Percentiles rank a stretch among this genome's conserved stretches.
Conservation (phyloP, 2,888 invertebrate genomes). For the Mystacides longicornis region DNA sequence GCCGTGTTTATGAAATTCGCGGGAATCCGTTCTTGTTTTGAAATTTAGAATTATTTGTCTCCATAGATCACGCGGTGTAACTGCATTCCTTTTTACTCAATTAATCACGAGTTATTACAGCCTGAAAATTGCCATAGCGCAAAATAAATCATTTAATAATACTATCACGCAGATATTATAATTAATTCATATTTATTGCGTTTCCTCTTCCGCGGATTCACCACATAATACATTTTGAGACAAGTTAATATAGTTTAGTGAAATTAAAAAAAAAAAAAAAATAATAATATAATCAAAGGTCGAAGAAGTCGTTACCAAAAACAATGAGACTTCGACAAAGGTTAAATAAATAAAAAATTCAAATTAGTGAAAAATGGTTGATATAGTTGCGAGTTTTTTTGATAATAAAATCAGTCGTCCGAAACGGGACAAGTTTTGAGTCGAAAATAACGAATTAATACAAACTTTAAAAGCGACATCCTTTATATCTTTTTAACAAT, state of each 20-base stretch:
- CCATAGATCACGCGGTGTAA: not conserved
- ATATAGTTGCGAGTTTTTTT: not conserved
- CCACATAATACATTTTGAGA: no score
- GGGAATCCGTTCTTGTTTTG: not conserved
- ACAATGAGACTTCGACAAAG: not conserved
- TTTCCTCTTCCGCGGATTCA: not conserved
- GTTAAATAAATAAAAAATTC: not conserved
- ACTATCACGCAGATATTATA: not conserved
- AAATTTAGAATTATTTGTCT: constrained; percentile 1
- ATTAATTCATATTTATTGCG: not conserved
- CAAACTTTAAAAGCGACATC: not conserved
- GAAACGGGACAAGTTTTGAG: not conserved
- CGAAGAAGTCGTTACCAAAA: not conserved
- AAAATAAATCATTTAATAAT: constrained; percentile 1
- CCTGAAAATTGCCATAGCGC: not conserved
- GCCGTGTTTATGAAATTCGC: no score
- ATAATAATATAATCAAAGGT: not conserved
- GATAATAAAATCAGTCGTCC: not conserved
- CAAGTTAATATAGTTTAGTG: no score
- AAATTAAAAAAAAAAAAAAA: no score
- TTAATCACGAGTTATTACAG: not conserved
- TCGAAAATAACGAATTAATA: not conserved
- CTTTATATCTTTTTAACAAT: not conserved
- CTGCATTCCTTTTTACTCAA: not conserved
- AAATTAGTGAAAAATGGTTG: not conserved